Conservation (phyloP, 2,113 vertebrate species). For the Rynchops niger region DNA sequence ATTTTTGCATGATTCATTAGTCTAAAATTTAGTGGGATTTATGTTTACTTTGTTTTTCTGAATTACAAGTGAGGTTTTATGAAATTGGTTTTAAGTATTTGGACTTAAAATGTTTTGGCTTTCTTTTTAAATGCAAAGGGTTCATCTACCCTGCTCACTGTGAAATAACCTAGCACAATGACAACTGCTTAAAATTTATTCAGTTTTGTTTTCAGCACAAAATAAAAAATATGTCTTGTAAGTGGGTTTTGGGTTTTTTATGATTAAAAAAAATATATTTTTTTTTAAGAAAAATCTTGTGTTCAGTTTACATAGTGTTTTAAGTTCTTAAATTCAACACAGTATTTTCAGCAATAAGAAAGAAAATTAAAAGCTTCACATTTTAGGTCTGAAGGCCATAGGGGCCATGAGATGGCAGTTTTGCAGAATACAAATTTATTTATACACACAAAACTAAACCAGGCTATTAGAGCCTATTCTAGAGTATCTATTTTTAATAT, state of each 20-base stretch:
- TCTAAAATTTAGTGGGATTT: not conserved
- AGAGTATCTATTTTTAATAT: not conserved
- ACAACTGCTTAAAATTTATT: not conserved
- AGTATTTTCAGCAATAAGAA: not conserved
- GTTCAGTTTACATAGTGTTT: not conserved
- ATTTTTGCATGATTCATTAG: not conserved
- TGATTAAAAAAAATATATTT: not conserved
- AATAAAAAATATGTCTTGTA: not conserved
- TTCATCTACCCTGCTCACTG: not conserved
- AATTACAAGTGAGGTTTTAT: not conserved
- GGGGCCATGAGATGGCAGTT: not conserved
- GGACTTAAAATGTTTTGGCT: not conserved
- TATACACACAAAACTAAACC: not conserved
- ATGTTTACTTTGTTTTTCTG: not conserved
- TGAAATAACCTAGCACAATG: not conserved
- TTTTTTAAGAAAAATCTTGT: not conserved
- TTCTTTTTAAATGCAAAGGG: not conserved
- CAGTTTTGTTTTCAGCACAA: not conserved
- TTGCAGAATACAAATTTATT: not conserved
- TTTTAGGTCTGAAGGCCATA: not conserved
- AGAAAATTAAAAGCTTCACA: not conserved
- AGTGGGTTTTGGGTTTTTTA: rapidly evolving
- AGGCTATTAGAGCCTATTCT: not conserved
- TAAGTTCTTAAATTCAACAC: not conserved
- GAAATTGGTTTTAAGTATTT: not conserved